Conservation (phyloP, 2,888 invertebrate genomes). For the Spialia ferax region DNA sequence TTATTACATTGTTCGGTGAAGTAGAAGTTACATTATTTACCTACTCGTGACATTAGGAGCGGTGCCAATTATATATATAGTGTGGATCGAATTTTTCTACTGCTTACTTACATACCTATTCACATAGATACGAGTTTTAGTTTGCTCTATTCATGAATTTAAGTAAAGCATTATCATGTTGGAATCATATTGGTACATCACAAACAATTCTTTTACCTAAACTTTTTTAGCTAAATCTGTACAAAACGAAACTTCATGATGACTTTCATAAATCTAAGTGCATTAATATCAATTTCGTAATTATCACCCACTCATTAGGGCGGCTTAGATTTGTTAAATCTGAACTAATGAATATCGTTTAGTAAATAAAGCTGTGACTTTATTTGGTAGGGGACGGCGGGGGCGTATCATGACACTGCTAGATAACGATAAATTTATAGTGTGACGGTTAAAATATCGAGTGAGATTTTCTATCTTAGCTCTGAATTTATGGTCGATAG, state of each 20-base stretch:
- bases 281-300: slow-evolving; percentile 18
- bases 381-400: slow-evolving; percentile 54
- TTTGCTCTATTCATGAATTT: no score
- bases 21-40: no score
- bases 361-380: slow-evolving; percentile 66
- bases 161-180: no score
- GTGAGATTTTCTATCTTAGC: slow-evolving; percentile 27
- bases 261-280: not conserved
- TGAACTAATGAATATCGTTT: slow-evolving; percentile 66
- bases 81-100: no score
- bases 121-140: no score
- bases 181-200: no score
- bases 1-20: not conserved
- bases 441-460: slow-evolving; percentile 30
- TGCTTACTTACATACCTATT: no score
- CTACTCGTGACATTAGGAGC: no score
- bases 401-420: slow-evolving; percentile 44
- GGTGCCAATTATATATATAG: no score
- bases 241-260: not conserved
- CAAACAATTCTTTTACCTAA: no score
- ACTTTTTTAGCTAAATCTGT: no score
- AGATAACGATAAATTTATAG: slow-evolving; percentile 37
- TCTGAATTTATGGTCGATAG: slow-evolving; percentile 26
- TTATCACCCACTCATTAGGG: slow-evolving; percentile 25
- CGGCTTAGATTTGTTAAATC: slow-evolving; percentile 52